Evolutionary conservation across 2,888 invertebrate species (phyloP), one percentile per base, ranked within the genome.

Genomic region (Scaptomyza polygonia): DNA sequence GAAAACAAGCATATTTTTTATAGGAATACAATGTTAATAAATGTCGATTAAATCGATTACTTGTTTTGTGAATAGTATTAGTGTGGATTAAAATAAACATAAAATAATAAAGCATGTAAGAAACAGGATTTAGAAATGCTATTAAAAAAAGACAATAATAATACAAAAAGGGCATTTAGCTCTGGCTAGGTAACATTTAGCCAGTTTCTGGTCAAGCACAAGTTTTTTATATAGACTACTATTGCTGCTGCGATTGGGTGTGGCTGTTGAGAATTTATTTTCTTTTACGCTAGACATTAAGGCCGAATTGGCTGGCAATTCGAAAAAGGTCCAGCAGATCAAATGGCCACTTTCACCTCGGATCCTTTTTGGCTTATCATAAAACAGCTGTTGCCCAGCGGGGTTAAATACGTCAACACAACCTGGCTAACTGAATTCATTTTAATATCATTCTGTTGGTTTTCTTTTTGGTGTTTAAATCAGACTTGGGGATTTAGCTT

Each of bases 221-320:
- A 55, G 56, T 55, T 36, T 29, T 39, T 61, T 61, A 57, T 52
- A 66, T 43, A 63, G 57, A 61, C 45, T 29, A 29, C 12, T 44
- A 34, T 45, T 25, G 34, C 0, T 11, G 30, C 30, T 30, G 30
- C 11, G 36, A 5, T 44, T 53, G 65, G 57, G 69, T 51, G 42
- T 61, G 71, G 70, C 77, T 71, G 86, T 77, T 82, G 72, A 85
- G 79, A 79, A 87, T 84, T 82, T 87, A 85, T 87, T 87, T 87
- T 77, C 86, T 85, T 82, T 82, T 79, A 56, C 67, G 54, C 76
- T 67, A 69, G 71, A 81, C 76, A 86, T 86, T 83, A 80, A 65
- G 83, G 82, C 72, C 79, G 83, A 77, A 79, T 77, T 71, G 67
- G 48, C 53, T 45, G 48, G 55, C 59, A 56, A 75, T 66, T 73